A percentile compares a stretch with the other conserved stretches of the same genome.
Conservation (phyloP, 2,888 invertebrate species). For the Meteorus colon region DNA sequence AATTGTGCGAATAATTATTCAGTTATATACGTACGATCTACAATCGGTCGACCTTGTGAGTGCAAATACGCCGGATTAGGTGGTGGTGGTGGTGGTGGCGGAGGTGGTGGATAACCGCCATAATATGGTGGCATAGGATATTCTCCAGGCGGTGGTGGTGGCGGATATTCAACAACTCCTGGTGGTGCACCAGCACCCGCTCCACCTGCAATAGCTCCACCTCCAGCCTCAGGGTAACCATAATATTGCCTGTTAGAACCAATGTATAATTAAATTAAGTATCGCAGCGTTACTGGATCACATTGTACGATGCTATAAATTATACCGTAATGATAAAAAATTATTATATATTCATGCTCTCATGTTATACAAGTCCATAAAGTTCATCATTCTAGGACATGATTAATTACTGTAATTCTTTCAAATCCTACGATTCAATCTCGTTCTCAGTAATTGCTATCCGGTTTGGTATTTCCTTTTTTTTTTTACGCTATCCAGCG, state of each 20-base stretch:
- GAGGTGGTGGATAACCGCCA: constrained; percentile 70
- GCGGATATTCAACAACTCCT: constrained; percentile 73
- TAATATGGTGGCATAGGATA: constrained; percentile 78
- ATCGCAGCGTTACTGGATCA: not conserved
- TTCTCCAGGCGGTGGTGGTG: constrained; percentile 72
- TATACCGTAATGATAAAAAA: no score
- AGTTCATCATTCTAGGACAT: no score
- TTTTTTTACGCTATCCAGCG: no score
- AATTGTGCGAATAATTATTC: not conserved
- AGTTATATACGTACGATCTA: constrained; percentile 68
- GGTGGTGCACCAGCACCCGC: constrained; percentile 72
- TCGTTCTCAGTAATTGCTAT: no score
- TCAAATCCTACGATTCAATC: no score
- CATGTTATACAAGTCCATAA: no score
- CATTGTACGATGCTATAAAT: no score
- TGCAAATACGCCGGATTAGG: constrained; percentile 73
- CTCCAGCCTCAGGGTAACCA: constrained; percentile 70
- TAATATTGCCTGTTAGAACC: constrained; percentile 66
- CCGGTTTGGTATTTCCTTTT: no score
- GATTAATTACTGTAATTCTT: no score
- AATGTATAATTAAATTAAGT: not conserved
- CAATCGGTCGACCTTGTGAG: constrained; percentile 71
- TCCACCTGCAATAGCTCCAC: constrained; percentile 70
- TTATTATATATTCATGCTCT: no score
- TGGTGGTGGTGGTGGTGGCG: constrained; percentile 77